These are phyloP conservation scores for Aplodontia rufa DNA, from an alignment of 2,113 vertebrate genomes.

Conservation along the genomic window DNA sequence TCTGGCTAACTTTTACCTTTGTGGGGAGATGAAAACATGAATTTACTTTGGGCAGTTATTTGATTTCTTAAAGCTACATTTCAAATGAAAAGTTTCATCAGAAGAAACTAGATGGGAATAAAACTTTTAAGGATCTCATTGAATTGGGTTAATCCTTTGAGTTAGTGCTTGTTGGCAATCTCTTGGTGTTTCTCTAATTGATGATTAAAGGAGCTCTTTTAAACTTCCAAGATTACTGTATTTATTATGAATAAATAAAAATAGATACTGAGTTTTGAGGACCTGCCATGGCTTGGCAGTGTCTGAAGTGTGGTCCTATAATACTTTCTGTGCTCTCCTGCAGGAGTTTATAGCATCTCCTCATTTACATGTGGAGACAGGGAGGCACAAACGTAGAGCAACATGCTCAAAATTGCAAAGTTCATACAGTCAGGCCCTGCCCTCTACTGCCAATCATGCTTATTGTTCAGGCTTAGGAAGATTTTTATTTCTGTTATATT, in stretches of 20 bases:
- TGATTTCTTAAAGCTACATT: neutral
- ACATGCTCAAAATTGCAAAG: neutral
- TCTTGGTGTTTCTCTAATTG: neutral
- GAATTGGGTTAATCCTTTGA: neutral
- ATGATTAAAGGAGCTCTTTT: neutral
- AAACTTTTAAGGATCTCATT: conserved; percentile 3
- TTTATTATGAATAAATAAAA: conserved; percentile 13
- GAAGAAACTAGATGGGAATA: neutral
- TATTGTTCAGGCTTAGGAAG: neutral
- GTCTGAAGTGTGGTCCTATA: neutral
- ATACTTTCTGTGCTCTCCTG: neutral
- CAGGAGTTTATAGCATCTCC: neutral
- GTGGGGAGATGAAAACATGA: neutral
- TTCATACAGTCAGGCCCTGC: neutral
- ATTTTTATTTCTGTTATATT: conserved; percentile 5
- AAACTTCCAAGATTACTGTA: neutral
- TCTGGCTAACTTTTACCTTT: neutral
- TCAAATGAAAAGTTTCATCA: conserved; percentile 12
- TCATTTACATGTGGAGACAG: neutral
- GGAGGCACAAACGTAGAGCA: neutral
- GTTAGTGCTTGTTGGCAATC: neutral
- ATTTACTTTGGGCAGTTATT: neutral
- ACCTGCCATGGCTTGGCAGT: neutral
- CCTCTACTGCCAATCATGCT: neutral
- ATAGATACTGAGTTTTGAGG: neutral